These are phyloP conservation scores for Penaeus chinensis DNA, from an alignment of 1,140 invertebrate genomes.

Conservation along the genomic window DNA sequence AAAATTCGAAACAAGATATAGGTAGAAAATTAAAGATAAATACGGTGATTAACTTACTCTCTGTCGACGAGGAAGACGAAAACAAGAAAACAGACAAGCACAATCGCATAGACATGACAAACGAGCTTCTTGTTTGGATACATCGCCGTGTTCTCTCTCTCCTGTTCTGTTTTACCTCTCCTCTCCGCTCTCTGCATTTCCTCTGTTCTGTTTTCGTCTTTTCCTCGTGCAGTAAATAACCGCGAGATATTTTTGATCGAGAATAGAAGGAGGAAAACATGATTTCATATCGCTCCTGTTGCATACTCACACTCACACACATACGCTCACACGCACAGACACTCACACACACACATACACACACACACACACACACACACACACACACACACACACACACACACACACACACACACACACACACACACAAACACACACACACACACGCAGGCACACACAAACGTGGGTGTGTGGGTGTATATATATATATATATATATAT, in stretches of 20 bases:
- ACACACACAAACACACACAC: too few species aligned
- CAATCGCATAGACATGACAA: neutral
- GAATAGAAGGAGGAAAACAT: neutral
- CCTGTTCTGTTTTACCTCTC: neutral
- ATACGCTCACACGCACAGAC: neutral
- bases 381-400: too few species aligned
- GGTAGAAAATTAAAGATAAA: too few species aligned
- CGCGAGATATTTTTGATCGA: neutral
- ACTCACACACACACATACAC: neutral
- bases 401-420: too few species aligned
- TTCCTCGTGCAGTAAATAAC: neutral
- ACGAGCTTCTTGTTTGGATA: neutral
- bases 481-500: too few species aligned
- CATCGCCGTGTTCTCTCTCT: neutral
- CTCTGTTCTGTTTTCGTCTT: neutral
- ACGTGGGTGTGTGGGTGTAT: too few species aligned
- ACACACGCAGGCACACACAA: too few species aligned
- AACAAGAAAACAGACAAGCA: neutral
- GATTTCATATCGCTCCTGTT: too few species aligned
- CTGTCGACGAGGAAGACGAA: too few species aligned
- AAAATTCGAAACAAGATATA: too few species aligned
- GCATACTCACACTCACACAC: neutral
- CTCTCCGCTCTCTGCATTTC: neutral
- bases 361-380: neutral
- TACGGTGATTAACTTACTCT: too few species aligned